phyloP scores from a whole-genome alignment of 2,113 vertebrate genomes.

The Uropsilus gracilis region DNA sequence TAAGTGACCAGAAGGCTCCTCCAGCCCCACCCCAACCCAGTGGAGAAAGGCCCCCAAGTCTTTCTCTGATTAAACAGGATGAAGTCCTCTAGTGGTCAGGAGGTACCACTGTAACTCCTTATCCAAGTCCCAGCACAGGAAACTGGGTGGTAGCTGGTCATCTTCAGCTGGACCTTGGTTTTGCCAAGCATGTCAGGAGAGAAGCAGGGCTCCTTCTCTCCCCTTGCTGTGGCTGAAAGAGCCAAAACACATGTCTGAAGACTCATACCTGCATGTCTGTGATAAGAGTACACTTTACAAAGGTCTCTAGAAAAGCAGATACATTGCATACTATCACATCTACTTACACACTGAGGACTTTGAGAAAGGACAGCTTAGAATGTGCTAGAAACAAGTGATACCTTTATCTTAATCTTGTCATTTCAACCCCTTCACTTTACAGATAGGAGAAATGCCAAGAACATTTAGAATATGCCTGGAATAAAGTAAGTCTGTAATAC shows the following conservation, averaged over 20 bases:
- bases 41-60: background rate
- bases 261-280: background rate
- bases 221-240: background rate
- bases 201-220: background rate
- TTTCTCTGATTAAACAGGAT: background rate
- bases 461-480: background rate
- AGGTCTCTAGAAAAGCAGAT: background rate
- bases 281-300: background rate
- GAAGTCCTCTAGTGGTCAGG: conserved; percentile 50
- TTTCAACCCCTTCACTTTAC: background rate
- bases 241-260: background rate
- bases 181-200: background rate
- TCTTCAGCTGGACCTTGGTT: background rate
- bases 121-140: too few species aligned
- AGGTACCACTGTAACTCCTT: conserved; percentile 19
- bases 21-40: too few species aligned
- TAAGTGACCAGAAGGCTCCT: background rate
- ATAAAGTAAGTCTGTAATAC: background rate
- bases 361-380: background rate
- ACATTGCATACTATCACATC: too few species aligned
- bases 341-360: background rate
- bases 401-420: background rate
- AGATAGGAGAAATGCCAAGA: background rate
- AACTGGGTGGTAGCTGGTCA: background rate
- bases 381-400: background rate